These are phyloP conservation scores for Ommatoiulus sabulosus DNA, from an alignment of 2,888 invertebrate genomes.

Conservation along the genomic window DNA sequence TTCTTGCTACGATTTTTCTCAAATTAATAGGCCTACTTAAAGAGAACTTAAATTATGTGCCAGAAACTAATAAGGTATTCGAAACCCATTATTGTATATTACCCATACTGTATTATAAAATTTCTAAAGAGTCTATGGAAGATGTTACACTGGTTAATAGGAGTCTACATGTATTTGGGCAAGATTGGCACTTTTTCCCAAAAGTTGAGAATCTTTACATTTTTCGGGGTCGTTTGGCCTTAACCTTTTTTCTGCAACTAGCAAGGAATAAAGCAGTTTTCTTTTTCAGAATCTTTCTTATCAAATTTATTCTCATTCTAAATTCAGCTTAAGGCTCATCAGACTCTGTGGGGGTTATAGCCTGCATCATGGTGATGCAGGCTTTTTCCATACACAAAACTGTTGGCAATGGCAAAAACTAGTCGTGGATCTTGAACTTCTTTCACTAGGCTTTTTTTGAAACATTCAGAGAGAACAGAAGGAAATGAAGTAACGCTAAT, in stretches of 20 bases:
- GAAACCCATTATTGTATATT: not conserved
- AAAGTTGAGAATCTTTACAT: not conserved
- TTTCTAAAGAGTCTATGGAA: not conserved
- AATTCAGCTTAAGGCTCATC: constrained; percentile 12
- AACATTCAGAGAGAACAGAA: not conserved
- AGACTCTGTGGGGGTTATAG: constrained; percentile 23
- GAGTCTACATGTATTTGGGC: not conserved
- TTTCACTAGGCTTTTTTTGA: not conserved
- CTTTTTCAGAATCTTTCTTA: not conserved
- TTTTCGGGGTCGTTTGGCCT: not conserved
- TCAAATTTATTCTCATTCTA: not conserved
- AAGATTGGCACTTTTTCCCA: not conserved
- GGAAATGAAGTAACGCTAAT: constrained; percentile 13
- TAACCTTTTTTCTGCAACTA: not conserved
- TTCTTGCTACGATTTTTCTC: no score
- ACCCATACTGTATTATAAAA: not conserved
- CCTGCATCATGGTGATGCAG: not conserved
- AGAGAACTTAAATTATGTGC: not conserved
- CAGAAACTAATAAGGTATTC: not conserved
- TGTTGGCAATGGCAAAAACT: constrained; percentile 9
- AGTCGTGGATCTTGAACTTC: not conserved
- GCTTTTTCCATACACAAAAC: not conserved
- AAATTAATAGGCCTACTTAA: no score
- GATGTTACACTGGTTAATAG: not conserved
- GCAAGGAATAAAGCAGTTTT: not conserved